phyloP scores from a whole-genome alignment of 2,113 vertebrate species.

The Actenoides lindsayi region DNA sequence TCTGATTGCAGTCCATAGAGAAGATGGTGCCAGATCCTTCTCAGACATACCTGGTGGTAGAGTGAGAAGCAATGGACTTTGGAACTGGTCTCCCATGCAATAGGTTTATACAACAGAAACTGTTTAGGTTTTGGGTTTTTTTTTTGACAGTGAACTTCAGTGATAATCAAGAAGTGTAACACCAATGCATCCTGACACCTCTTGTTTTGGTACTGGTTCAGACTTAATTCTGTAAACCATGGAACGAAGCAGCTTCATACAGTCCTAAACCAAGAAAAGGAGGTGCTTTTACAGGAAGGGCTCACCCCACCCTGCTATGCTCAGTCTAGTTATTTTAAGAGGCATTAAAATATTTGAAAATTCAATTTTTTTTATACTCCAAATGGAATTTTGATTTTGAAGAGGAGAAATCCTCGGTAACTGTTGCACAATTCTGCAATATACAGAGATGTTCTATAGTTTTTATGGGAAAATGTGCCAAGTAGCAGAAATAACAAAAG shows the following conservation, averaged over 20 bases:
- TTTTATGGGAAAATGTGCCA: neutral
- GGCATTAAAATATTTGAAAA: neutral
- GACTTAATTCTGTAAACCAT: neutral
- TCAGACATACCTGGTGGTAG: neutral
- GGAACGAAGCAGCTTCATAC: neutral
- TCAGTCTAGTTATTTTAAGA: neutral
- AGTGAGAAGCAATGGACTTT: neutral
- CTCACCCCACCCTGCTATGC: neutral
- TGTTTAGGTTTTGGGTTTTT: neutral
- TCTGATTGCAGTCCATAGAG: neutral
- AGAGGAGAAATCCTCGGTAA: neutral
- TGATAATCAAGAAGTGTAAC: neutral
- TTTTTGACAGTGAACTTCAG: neutral
- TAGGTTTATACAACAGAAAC: neutral
- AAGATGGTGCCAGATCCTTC: neutral
- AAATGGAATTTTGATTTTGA: neutral
- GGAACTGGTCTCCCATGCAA: neutral
- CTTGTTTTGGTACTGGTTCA: neutral
- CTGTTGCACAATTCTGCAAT: neutral
- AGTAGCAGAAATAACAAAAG: constrained; percentile 45
- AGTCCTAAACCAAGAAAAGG: neutral
- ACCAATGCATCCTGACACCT: neutral
- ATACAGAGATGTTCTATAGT: constrained; percentile 2
- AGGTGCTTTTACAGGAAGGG: neutral
- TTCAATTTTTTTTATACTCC: neutral